Evolutionary conservation across 2,888 invertebrate genomes (phyloP).

Genomic region (Agonum fuliginosum): DNA sequence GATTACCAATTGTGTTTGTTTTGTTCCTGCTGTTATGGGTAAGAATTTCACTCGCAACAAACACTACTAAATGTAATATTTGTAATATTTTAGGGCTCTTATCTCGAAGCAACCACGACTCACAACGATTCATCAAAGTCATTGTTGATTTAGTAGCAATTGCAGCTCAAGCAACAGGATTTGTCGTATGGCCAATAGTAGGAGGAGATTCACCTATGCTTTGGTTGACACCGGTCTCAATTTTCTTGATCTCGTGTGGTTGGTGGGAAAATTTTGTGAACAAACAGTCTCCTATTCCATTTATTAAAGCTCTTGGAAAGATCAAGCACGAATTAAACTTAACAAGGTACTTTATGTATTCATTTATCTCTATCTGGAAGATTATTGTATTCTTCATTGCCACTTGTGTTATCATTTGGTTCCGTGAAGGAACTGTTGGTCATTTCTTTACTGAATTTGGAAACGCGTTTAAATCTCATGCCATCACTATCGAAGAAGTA

Average conservation of each 20-base stretch:
- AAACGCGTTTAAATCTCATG: conserved; percentile 85
- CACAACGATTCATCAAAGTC: conserved; percentile 84
- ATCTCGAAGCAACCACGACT: conserved; percentile 88
- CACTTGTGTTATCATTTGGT: conserved; percentile 82
- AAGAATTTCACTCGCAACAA: too few relatives aligned
- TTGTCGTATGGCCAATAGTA: conserved; percentile 93
- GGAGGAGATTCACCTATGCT: conserved; percentile 85
- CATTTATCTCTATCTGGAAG: conserved; percentile 95
- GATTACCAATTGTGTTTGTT: conserved; percentile 96
- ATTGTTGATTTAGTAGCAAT: conserved; percentile 90
- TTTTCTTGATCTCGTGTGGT: conserved; percentile 90
- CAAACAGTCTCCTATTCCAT: conserved; percentile 86
- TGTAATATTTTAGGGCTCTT: conserved; percentile 77
- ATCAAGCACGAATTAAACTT: conserved; percentile 86
- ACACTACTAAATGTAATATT: neutral
- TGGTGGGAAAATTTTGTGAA: conserved; percentile 99
- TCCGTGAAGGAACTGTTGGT: conserved; percentile 84
- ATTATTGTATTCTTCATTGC: conserved; percentile 86
- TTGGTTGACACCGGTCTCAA: conserved; percentile 90
- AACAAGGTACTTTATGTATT: conserved; percentile 91
- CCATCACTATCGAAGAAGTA: conserved; percentile 85
- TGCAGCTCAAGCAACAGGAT: conserved; percentile 91
- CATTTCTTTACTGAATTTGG: conserved; percentile 86
- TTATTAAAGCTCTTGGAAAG: conserved; percentile 84
- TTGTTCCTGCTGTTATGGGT: conserved; percentile 87